phyloP scores from a whole-genome alignment of 2,888 invertebrate genomes.

The Lordiphosa fenestrarum region DNA sequence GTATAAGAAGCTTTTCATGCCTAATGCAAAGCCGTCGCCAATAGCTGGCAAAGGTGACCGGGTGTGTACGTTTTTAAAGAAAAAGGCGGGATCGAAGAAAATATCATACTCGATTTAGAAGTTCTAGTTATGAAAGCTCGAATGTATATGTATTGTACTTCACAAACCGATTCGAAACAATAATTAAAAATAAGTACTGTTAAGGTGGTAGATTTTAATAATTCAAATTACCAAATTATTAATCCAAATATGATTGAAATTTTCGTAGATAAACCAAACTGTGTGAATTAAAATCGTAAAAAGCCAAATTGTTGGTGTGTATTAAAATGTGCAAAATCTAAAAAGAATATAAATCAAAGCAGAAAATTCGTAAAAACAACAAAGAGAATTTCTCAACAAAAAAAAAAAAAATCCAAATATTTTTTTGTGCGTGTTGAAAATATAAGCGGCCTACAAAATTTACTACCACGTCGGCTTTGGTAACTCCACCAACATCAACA shows the following conservation, averaged over 20 bases:
- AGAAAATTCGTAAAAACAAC: slow-evolving; percentile 3
- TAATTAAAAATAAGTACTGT: background rate
- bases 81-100: too few species aligned
- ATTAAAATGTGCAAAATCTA: slow-evolving; percentile 24
- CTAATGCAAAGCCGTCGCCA: too few species aligned
- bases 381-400: slow-evolving; percentile 21
- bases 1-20: too few species aligned
- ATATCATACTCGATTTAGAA: too few species aligned
- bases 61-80: too few species aligned
- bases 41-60: too few species aligned
- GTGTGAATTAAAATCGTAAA: background rate
- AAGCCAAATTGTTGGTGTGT: slow-evolving; percentile 12
- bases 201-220: too few species aligned
- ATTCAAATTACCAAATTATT: too few species aligned
- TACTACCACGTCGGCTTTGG: slow-evolving; percentile 54
- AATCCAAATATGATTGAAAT: background rate
- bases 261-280: slow-evolving; percentile 2
- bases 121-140: too few species aligned
- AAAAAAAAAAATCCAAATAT: slow-evolving; percentile 20
- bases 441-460: slow-evolving; percentile 66
- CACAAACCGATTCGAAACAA: background rate
- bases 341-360: slow-evolving; percentile 1
- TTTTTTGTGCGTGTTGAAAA: slow-evolving; percentile 41
- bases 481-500: slow-evolving; percentile 41
- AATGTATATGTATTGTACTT: too few species aligned